phyloP scores from a whole-genome alignment of 2,113 vertebrate species.

The Colinus virginianus region DNA sequence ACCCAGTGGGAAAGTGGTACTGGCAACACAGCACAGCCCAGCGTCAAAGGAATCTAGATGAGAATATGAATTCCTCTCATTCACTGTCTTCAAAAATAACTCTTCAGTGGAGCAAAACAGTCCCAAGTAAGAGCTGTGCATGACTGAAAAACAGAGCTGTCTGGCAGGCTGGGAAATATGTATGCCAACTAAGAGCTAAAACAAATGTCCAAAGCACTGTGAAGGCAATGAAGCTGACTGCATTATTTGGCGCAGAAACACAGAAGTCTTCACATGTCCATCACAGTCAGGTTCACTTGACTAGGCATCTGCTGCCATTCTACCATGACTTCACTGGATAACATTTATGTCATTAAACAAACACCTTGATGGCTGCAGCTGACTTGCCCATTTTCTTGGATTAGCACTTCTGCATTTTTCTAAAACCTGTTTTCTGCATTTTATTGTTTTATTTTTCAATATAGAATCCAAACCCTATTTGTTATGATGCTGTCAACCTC shows the following conservation, averaged over 20 bases:
- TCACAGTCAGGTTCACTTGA: neutral
- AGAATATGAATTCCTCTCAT: neutral
- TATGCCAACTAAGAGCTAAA: neutral
- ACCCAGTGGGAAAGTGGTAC: neutral
- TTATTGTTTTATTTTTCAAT: neutral
- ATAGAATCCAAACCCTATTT: neutral
- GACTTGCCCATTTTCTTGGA: too few relatives aligned
- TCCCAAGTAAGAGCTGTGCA: neutral
- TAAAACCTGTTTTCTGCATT: neutral
- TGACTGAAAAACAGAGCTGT: neutral
- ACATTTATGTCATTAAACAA: neutral
- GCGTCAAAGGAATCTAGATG: neutral
- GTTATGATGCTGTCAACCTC: neutral
- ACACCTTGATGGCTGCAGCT: neutral
- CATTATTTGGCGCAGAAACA: neutral
- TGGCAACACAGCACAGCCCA: neutral
- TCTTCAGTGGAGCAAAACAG: neutral
- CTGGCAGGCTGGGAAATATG: accelerated
- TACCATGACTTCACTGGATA: neutral
- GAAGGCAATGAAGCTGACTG: neutral
- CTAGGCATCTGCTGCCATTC: neutral
- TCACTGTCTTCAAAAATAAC: neutral
- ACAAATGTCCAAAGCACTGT: accelerated
- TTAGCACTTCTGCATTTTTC: accelerated
- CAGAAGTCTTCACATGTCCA: neutral